A percentile compares a stretch with the other conserved stretches of the same genome.
Conservation (phyloP, 2,113 vertebrate genomes). For the Sander vitreus region DNA sequence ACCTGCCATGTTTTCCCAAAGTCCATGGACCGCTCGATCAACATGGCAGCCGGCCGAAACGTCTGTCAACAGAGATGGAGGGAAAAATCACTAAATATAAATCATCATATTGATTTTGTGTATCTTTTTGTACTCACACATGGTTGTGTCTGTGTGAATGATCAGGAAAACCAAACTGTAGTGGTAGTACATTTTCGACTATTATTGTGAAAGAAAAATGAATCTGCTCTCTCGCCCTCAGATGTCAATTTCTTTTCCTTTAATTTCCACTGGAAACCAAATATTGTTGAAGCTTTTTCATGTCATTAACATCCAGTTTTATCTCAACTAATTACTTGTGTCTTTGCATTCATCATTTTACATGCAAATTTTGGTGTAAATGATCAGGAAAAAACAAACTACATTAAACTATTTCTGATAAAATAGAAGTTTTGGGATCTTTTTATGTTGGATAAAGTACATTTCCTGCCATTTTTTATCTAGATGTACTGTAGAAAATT, state of each 20-base stretch:
- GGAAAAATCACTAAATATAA: neutral
- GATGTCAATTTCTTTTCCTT: neutral
- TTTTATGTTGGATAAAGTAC: neutral
- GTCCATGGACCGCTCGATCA: constrained; percentile 96
- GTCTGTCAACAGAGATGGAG: constrained; percentile 81
- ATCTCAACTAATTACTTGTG: neutral
- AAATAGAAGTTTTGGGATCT: neutral
- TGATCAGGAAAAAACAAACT: neutral
- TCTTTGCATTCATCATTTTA: neutral
- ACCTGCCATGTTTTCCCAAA: constrained; percentile 92
- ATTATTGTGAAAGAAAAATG: neutral
- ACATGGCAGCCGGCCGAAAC: constrained; percentile 95
- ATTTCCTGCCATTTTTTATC: neutral
- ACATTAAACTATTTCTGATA: neutral
- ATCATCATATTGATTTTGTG: neutral
- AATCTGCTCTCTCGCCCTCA: neutral
- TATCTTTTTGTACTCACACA: neutral
- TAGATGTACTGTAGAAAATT: neutral
- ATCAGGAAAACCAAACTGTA: too few relatives aligned
- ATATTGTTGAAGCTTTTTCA: neutral
- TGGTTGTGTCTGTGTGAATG: too few relatives aligned
- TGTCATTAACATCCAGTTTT: neutral
- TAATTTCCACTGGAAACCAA: neutral
- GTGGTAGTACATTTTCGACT: neutral
- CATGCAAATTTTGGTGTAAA: neutral